Evolutionary conservation across 2,797 vertebrate species (phyloP).

Genomic region (Liasis olivaceus): DNA sequence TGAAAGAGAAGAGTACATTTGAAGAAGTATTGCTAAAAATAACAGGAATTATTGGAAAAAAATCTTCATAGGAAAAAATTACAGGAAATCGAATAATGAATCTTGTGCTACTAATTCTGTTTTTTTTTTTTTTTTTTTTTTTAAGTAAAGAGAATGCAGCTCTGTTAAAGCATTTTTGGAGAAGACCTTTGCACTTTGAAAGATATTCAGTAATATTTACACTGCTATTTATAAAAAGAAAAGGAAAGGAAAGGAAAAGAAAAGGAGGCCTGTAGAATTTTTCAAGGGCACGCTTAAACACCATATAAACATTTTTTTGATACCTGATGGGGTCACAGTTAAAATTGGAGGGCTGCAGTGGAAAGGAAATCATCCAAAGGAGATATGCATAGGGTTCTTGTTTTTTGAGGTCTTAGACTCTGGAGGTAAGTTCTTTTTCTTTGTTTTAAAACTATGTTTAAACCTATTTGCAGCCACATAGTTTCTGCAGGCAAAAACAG

Average conservation of each 20-base stretch:
- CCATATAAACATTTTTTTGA: background rate
- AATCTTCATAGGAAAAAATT: background rate
- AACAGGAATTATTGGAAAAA: background rate
- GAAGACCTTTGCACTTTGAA: background rate
- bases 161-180: background rate
- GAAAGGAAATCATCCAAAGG: too few species aligned
- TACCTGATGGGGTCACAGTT: too few species aligned
- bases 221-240: background rate
- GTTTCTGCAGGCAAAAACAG: too few species aligned
- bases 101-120: background rate
- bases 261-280: background rate
- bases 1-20: background rate
- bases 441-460: too few species aligned
- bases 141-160: background rate
- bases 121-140: too few species aligned
- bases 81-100: background rate
- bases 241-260: background rate
- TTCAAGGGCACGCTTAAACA: background rate
- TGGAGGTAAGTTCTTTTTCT: too few species aligned
- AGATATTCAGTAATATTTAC: background rate
- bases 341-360: too few species aligned
- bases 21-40: background rate
- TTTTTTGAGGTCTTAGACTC: too few species aligned
- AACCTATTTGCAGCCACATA: too few species aligned
- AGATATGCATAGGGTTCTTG: too few species aligned